These are phyloP conservation scores for Rafetus swinhoei DNA, from an alignment of 2,113 vertebrate genomes.

Conservation along the genomic window DNA sequence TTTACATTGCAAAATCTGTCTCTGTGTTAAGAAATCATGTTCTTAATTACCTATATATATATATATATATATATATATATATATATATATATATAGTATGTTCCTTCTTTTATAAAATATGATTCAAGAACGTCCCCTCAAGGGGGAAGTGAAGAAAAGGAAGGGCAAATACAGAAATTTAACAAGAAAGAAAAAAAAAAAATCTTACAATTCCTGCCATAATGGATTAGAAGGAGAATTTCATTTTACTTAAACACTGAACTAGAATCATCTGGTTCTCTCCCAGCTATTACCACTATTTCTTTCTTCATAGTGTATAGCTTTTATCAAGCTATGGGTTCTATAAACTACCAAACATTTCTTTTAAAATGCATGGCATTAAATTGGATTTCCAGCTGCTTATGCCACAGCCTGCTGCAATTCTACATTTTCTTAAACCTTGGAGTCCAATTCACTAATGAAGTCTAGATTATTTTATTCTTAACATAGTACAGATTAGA, in stretches of 20 bases:
- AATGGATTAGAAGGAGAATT: slow-evolving; percentile 69
- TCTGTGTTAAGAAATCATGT: slow-evolving; percentile 67
- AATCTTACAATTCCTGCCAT: slow-evolving; percentile 55
- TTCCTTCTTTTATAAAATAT: slow-evolving; percentile 77
- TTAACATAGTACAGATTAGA: slow-evolving; percentile 51
- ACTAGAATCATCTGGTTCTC: slow-evolving; percentile 57
- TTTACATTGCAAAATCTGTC: slow-evolving; percentile 29
- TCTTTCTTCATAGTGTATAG: slow-evolving; percentile 55
- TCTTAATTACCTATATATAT: slow-evolving; percentile 76
- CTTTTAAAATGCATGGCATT: slow-evolving; percentile 57
- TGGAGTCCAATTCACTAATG: slow-evolving; percentile 54
- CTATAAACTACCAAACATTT: slow-evolving; percentile 68
- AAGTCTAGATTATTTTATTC: slow-evolving; percentile 70
- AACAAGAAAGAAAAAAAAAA: slow-evolving; percentile 65
- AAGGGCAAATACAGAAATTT: slow-evolving; percentile 68
- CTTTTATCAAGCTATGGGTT: slow-evolving; percentile 63
- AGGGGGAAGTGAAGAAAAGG: neutral
- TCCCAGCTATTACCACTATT: slow-evolving; percentile 62
- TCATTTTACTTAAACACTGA: slow-evolving; percentile 62
- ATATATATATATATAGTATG: slow-evolving; percentile 67
- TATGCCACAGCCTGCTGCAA: slow-evolving; percentile 39
- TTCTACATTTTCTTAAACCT: slow-evolving; percentile 44
- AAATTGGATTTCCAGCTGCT: slow-evolving; percentile 67
- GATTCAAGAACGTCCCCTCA: slow-evolving; percentile 76
- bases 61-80: too few relatives aligned